These are phyloP conservation scores for Eonycteris spelaea DNA, from an alignment of 2,113 vertebrate species.

Conservation along the genomic window DNA sequence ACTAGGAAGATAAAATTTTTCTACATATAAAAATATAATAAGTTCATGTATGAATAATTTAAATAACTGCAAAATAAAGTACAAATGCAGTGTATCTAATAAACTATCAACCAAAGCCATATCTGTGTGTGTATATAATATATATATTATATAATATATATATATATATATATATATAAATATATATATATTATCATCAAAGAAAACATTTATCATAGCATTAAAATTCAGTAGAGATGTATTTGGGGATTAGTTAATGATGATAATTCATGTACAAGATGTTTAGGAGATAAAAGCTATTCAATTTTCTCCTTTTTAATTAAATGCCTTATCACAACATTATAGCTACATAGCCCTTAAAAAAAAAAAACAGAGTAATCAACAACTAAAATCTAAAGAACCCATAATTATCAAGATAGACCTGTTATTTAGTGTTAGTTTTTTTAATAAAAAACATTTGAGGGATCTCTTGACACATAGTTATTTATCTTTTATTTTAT, in stretches of 20 bases:
- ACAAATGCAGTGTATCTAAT: no score
- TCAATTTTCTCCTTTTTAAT: background rate
- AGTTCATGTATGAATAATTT: no score
- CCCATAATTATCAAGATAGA: background rate
- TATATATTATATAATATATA: no score
- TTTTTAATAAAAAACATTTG: background rate
- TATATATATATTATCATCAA: background rate
- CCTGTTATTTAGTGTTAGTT: background rate
- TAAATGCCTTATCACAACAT: background rate
- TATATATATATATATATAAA: no score
- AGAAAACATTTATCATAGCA: background rate
- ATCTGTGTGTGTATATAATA: no score
- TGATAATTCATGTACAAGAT: background rate
- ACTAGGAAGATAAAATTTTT: background rate
- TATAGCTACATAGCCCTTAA: background rate
- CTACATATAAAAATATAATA: background rate
- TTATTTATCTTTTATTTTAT: background rate
- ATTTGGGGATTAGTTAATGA: background rate
- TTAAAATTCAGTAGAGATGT: background rate
- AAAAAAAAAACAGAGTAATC: background rate
- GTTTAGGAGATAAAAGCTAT: background rate
- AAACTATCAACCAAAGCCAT: no score
- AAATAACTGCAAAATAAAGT: no score
- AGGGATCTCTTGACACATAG: background rate
- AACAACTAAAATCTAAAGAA: background rate